These are phyloP conservation scores for Chymomyza procnemis DNA, from an alignment of 2,888 invertebrate genomes.

Conservation along the genomic window DNA sequence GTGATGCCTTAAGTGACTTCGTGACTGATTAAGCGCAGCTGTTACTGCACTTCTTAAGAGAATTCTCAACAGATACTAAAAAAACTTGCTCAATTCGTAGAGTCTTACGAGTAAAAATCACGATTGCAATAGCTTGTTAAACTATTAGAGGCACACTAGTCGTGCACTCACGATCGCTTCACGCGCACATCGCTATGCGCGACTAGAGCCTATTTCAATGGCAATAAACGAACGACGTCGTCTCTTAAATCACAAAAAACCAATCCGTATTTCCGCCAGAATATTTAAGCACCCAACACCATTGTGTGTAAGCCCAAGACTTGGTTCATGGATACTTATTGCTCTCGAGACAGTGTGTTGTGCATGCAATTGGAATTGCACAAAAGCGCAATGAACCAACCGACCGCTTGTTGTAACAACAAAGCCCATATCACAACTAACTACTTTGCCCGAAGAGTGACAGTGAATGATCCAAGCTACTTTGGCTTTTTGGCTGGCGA, in stretches of 20 bases:
- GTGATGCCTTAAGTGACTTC: too few species aligned
- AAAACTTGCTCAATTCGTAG: too few species aligned
- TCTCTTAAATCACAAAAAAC: slow-evolving; percentile 39
- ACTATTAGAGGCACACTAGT: too few species aligned
- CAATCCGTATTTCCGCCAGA: slow-evolving; percentile 44
- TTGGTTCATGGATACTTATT: not conserved
- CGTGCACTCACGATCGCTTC: not conserved
- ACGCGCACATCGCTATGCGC: not conserved
- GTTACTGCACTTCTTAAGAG: too few species aligned
- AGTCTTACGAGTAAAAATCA: too few species aligned
- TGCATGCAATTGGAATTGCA: slow-evolving; percentile 1
- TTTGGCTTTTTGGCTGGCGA: slow-evolving; percentile 10
- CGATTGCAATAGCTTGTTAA: too few species aligned
- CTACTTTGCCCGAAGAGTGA: not conserved
- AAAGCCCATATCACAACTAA: slow-evolving; percentile 15
- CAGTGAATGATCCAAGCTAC: slow-evolving; percentile 18
- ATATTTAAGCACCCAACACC: not conserved
- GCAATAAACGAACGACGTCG: slow-evolving; percentile 36
- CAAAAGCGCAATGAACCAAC: slow-evolving; percentile 18
- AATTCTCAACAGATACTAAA: too few species aligned
- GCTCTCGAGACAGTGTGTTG: slow-evolving; percentile 14
- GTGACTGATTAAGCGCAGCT: too few species aligned
- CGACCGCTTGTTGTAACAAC: slow-evolving; percentile 4
- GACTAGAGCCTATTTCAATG: slow-evolving; percentile 40
- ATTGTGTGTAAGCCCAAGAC: not conserved